Percentiles rank a stretch among this genome's conserved stretches.
Conservation (phyloP, 2,888 invertebrate genomes). For the Myathropa florea region DNA sequence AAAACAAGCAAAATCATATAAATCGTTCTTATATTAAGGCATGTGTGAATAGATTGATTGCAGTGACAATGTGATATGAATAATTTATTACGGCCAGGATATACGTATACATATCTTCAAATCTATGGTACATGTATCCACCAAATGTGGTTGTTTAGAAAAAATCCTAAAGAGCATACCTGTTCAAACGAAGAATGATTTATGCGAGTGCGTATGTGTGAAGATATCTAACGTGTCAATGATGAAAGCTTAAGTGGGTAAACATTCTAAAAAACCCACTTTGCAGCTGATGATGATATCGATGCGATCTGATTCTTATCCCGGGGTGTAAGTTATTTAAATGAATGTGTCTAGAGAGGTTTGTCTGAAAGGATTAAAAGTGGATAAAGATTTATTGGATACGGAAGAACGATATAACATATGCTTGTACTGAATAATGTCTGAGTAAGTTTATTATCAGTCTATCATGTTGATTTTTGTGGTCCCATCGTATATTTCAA, state of each 20-base stretch:
- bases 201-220: conserved; percentile 23
- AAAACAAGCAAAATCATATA: conserved; percentile 12
- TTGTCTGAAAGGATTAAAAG: conserved; percentile 19
- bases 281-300: conserved; percentile 12
- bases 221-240: conserved; percentile 39
- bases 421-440: not conserved
- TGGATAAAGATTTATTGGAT: conserved; percentile 38
- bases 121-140: conserved; percentile 33
- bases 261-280: conserved; percentile 19
- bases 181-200: conserved; percentile 45
- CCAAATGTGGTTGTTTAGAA: conserved; percentile 39
- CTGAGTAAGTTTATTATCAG: conserved; percentile 29
- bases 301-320: conserved; percentile 23
- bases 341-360: not conserved
- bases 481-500: too few relatives aligned
- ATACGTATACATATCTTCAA: conserved; percentile 26
- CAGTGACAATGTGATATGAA: conserved; percentile 61
- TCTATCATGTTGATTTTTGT: too few relatives aligned
- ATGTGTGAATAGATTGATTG: conserved; percentile 59
- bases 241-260: conserved; percentile 42
- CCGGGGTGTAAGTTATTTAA: not conserved
- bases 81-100: conserved; percentile 55
- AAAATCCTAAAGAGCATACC: conserved; percentile 56
- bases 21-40: not conserved
- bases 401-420: not conserved